A percentile compares a stretch with the other conserved stretches of the same genome.
Evolutionary conservation across 2,888 invertebrate species (phyloP).

Genomic region (Spilosoma lubricipeda): DNA sequence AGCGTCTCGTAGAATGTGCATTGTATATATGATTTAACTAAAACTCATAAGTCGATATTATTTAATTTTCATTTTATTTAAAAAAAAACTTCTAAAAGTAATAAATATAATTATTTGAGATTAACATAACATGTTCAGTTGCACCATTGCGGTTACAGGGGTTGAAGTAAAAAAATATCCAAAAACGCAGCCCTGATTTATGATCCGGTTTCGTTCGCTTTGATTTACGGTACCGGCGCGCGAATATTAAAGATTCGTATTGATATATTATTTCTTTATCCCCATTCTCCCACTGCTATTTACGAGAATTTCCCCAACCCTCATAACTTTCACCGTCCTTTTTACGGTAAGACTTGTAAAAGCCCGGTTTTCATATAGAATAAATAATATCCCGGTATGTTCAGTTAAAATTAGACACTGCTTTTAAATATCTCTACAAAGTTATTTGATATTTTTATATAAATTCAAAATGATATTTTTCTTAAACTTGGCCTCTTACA

Average conservation of each 20-base stretch:
- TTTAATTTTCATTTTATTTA: background rate
- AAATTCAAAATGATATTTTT: slow-evolving; percentile 14
- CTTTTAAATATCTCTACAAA: slow-evolving; percentile 37
- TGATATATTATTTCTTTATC: slow-evolving; percentile 87
- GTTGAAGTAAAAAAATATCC: slow-evolving; percentile 63
- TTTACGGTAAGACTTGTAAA: slow-evolving; percentile 81
- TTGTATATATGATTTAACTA: no score
- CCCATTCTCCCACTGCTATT: slow-evolving; percentile 82
- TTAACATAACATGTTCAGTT: slow-evolving; percentile 33
- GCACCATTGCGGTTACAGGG: slow-evolving; percentile 34
- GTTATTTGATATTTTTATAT: slow-evolving; percentile 21
- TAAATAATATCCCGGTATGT: slow-evolving; percentile 66
- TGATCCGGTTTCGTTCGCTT: slow-evolving; percentile 79
- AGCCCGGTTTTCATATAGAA: slow-evolving; percentile 73
- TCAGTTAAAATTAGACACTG: slow-evolving; percentile 62
- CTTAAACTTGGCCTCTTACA: slow-evolving; percentile 11
- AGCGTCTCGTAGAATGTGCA: no score
- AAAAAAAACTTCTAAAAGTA: background rate
- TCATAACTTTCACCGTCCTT: slow-evolving; percentile 84
- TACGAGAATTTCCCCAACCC: slow-evolving; percentile 82
- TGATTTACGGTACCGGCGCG: slow-evolving; percentile 82
- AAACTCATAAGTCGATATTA: no score
- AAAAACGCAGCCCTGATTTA: slow-evolving; percentile 75
- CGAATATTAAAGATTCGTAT: slow-evolving; percentile 86
- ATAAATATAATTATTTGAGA: slow-evolving; percentile 11